Percentiles rank a stretch among this genome's conserved stretches.
phyloP scores from a whole-genome alignment of 1,140 invertebrate genomes.

The Camponotus floridanus region DNA sequence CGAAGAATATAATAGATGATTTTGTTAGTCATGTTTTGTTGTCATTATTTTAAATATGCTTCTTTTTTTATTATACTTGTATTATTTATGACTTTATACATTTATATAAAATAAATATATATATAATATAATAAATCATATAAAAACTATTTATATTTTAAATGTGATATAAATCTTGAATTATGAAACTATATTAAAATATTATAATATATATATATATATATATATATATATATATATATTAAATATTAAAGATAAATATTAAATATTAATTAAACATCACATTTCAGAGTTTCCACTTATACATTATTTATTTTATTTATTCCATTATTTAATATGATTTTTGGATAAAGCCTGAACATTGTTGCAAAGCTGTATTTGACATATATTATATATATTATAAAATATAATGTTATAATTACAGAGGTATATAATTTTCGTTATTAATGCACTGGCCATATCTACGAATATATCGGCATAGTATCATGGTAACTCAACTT shows the following conservation, averaged over 20 bases:
- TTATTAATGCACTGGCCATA: neutral
- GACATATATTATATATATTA: neutral
- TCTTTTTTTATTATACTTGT: neutral
- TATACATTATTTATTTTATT: neutral
- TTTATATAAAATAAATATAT: neutral
- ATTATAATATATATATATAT: too few species aligned
- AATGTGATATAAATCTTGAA: neutral
- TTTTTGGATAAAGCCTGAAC: neutral
- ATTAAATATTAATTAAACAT: neutral
- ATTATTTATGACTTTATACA: neutral
- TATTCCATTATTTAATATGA: neutral
- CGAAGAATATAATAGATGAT: neutral
- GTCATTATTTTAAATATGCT: conserved; percentile 9
- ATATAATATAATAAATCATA: neutral
- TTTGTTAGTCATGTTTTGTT: neutral
- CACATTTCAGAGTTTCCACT: neutral
- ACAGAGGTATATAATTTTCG: neutral
- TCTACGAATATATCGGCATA: neutral
- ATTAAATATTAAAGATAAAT: too few species aligned
- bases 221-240: too few species aligned
- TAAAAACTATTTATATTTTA: neutral
- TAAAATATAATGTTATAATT: neutral
- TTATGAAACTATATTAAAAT: neutral
- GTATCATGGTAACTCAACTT: neutral
- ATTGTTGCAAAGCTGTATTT: neutral